These are phyloP conservation scores for Balanococcus diminutus DNA, from an alignment of 2,888 invertebrate genomes.

Conservation along the genomic window DNA sequence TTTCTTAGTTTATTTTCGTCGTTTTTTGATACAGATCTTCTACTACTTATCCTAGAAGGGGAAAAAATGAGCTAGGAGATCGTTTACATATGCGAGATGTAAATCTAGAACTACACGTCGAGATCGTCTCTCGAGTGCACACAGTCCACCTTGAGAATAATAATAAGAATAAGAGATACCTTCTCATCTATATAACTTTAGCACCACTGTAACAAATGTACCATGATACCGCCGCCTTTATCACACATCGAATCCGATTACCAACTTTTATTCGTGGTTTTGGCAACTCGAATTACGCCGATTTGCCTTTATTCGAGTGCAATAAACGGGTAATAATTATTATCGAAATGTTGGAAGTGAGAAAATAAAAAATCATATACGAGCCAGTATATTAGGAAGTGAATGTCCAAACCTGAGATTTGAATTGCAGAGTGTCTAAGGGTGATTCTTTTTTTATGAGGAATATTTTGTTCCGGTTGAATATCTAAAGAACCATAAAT, in stretches of 20 bases:
- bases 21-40: not conserved
- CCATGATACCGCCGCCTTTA: conserved; percentile 21
- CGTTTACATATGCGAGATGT: conserved; percentile 12
- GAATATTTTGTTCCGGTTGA: no score
- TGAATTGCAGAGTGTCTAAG: no score
- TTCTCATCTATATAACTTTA: not conserved
- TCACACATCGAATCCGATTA: conserved; percentile 14
- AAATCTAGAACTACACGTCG: not conserved
- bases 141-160: not conserved
- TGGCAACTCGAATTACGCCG: not conserved
- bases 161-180: not conserved
- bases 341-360: not conserved
- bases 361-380: not conserved
- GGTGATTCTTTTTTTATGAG: no score
- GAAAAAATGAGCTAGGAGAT: not conserved
- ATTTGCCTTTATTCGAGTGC: not conserved
- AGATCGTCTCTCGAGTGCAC: not conserved
- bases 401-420: no score
- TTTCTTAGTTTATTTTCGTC: not conserved
- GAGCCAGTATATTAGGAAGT: not conserved
- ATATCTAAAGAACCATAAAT: no score
- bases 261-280: not conserved
- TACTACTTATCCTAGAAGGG: no score
- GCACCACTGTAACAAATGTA: conserved; percentile 19
- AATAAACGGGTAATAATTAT: not conserved